Evolutionary conservation across 2,113 vertebrate genomes (phyloP), one percentile per base, ranked within the genome.

Genomic region (Protobothrops flavoviridis): DNA sequence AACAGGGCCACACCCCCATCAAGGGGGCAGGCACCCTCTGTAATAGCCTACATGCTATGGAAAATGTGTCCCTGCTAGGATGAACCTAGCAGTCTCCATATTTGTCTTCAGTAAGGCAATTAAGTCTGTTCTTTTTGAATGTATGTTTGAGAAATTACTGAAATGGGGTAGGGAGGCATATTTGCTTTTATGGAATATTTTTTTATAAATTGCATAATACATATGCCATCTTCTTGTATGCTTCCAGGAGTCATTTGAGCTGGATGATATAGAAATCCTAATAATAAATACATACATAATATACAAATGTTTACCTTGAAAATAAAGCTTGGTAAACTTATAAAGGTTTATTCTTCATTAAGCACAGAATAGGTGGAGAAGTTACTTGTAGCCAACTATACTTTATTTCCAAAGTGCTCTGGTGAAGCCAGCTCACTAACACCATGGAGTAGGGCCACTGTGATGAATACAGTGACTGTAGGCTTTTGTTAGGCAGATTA

Each of bases 311-410:
- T 8, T 43, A 39, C 26, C n/a, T 50, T 24, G 3, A 91, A 91
- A 91, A 20, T 43, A 81, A 92, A 7, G 2, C 29, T 20, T 53
- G 5, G 15, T 50, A 23, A 59, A 24, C 33, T 33, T 39, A 50
- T 85, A 7, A 24, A 3, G 24, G 11, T 20, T n/a, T 52, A 43
- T 33, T 55, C 48, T 55, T 39, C 24, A 57, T 26, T 33, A 57
- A 59, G n/a, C 93, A 93, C 64, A 93, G 90, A 95, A 56, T 53
- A 85, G 86, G 29, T 93, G 52, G 85, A 96, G 95, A 95, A 93
- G 96, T 96, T 96, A 96, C 95, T 97, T 69, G 92, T 97, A 96
- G 96, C 96, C 96, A 97, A 93, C 97, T 97, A 96, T 97, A 96
- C 96, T 96, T 95, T 96, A 94, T 97, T 96, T 95, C 94, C 95